Evolutionary conservation across 2,797 vertebrate species (phyloP).

Genomic region (Syngnathus rostellatus): DNA sequence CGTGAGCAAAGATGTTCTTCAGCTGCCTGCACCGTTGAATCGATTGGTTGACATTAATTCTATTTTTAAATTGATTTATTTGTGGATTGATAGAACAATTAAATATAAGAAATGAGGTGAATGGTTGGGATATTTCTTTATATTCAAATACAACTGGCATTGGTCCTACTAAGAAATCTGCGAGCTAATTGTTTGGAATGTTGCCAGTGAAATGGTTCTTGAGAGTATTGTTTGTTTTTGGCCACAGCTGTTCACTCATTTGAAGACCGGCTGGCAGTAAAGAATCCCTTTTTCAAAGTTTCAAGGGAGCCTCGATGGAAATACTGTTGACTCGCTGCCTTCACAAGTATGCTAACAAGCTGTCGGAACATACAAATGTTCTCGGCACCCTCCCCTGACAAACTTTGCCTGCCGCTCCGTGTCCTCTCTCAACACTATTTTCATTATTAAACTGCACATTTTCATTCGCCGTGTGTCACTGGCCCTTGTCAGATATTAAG

Average conservation of each 20-base stretch:
- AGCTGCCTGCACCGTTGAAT: constrained; percentile 23
- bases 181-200: background rate
- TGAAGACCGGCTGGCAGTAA: constrained; percentile 48
- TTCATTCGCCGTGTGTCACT: constrained; percentile 30
- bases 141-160: background rate
- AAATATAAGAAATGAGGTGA: background rate
- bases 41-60: constrained; percentile 22
- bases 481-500: constrained; percentile 56
- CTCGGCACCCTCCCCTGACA: constrained; percentile 38
- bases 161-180: background rate
- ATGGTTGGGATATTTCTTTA: background rate
- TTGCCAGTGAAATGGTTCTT: background rate
- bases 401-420: constrained; percentile 14
- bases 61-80: constrained; percentile 14
- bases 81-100: background rate
- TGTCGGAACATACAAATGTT: constrained; percentile 52
- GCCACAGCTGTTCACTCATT: constrained; percentile 44
- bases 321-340: constrained; percentile 46
- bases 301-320: constrained; percentile 35
- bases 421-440: constrained; percentile 23
- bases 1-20: constrained; percentile 41
- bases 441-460: constrained; percentile 45
- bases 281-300: constrained; percentile 41
- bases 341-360: constrained; percentile 48
- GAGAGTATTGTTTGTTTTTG: constrained; percentile 16